A percentile compares a stretch with the other conserved stretches of the same genome.
These are phyloP conservation scores for Seira sanloemensis DNA, from an alignment of 2,888 invertebrate genomes.

Conservation along the genomic window DNA sequence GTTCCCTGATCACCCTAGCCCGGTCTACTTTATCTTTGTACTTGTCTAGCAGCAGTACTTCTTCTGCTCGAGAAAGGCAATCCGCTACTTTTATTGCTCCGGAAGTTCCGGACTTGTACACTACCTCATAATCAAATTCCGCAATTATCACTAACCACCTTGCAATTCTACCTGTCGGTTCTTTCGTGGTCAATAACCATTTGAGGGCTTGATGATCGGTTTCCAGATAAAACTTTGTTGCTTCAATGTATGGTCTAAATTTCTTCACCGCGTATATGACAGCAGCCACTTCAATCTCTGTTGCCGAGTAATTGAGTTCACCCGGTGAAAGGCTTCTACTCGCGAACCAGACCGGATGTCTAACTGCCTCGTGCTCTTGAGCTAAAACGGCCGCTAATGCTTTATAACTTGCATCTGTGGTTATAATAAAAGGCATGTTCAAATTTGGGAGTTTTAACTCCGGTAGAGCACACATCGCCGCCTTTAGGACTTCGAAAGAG, in stretches of 20 bases:
- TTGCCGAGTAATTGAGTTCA: conserved; percentile 10
- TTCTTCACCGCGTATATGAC: conserved; percentile 23
- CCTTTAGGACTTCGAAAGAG: background rate
- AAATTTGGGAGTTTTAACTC: background rate
- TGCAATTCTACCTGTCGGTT: conserved; percentile 75
- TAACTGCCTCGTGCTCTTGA: conserved; percentile 9
- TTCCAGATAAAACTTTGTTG: conserved; percentile 58
- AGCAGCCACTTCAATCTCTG: conserved; percentile 32
- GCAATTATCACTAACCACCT: conserved; percentile 76
- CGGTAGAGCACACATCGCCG: background rate
- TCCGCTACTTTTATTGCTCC: background rate
- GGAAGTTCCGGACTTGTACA: conserved; percentile 75
- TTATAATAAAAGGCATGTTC: conserved; percentile 1
- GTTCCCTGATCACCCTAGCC: conserved; percentile 30
- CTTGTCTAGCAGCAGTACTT: background rate
- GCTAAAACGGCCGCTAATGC: conserved; percentile 1
- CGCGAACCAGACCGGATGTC: conserved; percentile 28
- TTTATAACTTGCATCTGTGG: background rate
- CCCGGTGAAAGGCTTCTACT: background rate
- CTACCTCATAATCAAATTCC: conserved; percentile 75
- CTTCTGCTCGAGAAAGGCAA: conserved; percentile 7
- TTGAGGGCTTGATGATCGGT: conserved; percentile 14
- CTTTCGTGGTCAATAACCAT: conserved; percentile 3
- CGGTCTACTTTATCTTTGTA: conserved; percentile 19
- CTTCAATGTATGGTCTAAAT: conserved; percentile 75